A percentile compares a stretch with the other conserved stretches of the same genome.
phyloP scores from a whole-genome alignment of 2,113 vertebrate genomes.

The Ibidorhyncha struthersii region DNA sequence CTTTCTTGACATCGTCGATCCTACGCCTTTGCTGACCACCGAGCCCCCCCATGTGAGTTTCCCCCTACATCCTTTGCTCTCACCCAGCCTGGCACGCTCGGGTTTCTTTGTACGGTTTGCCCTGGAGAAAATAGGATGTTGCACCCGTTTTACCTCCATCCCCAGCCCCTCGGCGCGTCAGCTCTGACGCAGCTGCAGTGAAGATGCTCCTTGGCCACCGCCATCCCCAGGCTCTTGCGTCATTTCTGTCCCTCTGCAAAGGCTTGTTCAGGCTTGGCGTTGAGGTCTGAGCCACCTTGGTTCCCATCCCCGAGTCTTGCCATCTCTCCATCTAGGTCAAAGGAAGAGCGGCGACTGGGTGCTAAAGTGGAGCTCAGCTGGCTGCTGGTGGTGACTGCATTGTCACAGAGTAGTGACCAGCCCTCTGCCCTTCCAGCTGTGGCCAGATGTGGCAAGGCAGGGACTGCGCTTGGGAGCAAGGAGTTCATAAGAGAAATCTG shows the following conservation, averaged over 20 bases:
- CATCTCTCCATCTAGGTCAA: neutral
- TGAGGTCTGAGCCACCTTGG: neutral
- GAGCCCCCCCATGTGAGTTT: too few species aligned
- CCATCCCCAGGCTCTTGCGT: neutral
- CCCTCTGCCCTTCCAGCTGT: neutral
- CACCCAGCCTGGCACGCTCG: too few species aligned
- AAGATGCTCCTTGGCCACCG: neutral
- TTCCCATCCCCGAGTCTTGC: neutral
- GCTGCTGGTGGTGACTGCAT: neutral
- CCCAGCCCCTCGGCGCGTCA: neutral
- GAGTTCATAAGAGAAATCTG: neutral
- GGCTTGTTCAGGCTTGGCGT: accelerated
- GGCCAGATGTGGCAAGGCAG: neutral
- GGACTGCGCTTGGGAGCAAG: neutral
- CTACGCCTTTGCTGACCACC: too few species aligned
- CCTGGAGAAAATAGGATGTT: too few species aligned
- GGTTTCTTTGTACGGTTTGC: too few species aligned
- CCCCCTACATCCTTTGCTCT: too few species aligned
- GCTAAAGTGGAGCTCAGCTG: accelerated
- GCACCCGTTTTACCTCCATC: too few species aligned
- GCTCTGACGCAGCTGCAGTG: neutral
- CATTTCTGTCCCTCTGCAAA: neutral
- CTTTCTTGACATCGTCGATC: too few species aligned
- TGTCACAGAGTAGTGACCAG: accelerated
- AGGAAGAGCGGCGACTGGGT: neutral